These are phyloP conservation scores for Paramisgurnus dabryanus DNA, from an alignment of 2,113 vertebrate genomes.

Conservation along the genomic window DNA sequence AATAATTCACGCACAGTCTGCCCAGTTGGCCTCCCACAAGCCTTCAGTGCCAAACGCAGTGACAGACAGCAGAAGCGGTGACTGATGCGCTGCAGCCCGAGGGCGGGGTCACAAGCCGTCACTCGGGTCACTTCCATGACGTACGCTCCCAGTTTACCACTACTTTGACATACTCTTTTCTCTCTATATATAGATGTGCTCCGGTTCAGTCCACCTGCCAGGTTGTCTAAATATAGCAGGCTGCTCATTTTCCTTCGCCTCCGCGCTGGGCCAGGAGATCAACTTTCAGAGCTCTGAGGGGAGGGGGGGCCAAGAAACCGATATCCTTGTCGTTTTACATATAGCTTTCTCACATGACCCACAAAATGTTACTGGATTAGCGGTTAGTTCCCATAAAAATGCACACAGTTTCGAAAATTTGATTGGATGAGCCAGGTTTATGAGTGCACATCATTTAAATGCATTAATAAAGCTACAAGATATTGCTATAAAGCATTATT, in stretches of 20 bases:
- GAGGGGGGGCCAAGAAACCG: constrained; percentile 7
- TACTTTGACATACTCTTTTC: neutral
- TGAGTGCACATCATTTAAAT: no score
- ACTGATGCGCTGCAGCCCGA: neutral
- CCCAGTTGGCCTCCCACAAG: constrained; percentile 17
- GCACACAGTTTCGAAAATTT: neutral
- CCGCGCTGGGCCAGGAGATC: constrained; percentile 42
- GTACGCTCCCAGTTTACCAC: constrained; percentile 27
- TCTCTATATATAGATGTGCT: constrained; percentile 60
- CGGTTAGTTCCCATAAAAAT: neutral
- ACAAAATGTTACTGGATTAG: neutral
- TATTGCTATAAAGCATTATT: no score
- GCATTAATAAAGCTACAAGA: no score
- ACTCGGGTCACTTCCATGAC: constrained; percentile 48
- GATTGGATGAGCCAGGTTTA: neutral
- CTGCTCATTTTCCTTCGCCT: constrained; percentile 54
- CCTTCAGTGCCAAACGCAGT: neutral
- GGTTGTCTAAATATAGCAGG: constrained; percentile 56
- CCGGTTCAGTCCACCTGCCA: constrained; percentile 48
- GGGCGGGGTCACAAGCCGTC: constrained; percentile 21
- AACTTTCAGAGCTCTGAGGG: constrained; percentile 46
- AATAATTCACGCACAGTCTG: constrained; percentile 65
- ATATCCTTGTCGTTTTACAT: constrained; percentile 42
- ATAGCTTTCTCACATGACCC: constrained; percentile 3
- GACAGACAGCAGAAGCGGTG: constrained; percentile 19